Conservation (phyloP, 2,888 invertebrate species). For the Lasioglossum malachurum region DNA sequence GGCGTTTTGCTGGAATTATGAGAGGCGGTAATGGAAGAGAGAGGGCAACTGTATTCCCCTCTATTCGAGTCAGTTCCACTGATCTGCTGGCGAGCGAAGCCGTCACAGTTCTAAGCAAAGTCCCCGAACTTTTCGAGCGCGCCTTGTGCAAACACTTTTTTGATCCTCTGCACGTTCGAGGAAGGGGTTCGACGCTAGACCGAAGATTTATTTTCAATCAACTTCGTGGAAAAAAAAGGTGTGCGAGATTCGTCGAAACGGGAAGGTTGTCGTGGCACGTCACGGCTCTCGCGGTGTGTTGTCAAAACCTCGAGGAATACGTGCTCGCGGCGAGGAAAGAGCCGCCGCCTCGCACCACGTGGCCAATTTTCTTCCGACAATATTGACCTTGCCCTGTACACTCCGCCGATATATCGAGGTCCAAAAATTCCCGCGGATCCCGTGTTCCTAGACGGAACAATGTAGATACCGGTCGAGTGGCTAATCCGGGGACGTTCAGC, state of each 20-base stretch:
- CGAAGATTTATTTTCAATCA: conserved; percentile 54
- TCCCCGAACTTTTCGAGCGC: too few species aligned
- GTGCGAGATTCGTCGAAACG: conserved; percentile 32
- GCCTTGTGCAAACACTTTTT: neutral
- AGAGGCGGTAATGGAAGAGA: too few species aligned
- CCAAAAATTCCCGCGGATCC: conserved; percentile 72
- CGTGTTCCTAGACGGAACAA: conserved; percentile 57
- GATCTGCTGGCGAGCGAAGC: too few species aligned
- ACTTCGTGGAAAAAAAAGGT: neutral
- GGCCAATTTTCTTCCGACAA: conserved; percentile 78
- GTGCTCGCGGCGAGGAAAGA: conserved; percentile 64
- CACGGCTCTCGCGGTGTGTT: conserved; percentile 46
- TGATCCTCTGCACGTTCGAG: neutral
- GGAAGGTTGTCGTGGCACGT: conserved; percentile 5
- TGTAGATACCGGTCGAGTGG: conserved; percentile 62
- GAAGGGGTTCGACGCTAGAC: neutral
- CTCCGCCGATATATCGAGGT: conserved; percentile 35
- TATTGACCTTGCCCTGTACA: conserved; percentile 70
- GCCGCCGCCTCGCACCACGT: conserved; percentile 53
- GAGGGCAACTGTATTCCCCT: too few species aligned
- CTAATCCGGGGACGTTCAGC: conserved; percentile 69
- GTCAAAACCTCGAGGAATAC: conserved; percentile 59
- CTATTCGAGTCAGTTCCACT: too few species aligned
- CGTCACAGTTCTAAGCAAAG: too few species aligned
- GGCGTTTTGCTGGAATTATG: too few species aligned